These are phyloP conservation scores for Tribolium madens DNA, from an alignment of 1,140 invertebrate genomes.

Conservation along the genomic window DNA sequence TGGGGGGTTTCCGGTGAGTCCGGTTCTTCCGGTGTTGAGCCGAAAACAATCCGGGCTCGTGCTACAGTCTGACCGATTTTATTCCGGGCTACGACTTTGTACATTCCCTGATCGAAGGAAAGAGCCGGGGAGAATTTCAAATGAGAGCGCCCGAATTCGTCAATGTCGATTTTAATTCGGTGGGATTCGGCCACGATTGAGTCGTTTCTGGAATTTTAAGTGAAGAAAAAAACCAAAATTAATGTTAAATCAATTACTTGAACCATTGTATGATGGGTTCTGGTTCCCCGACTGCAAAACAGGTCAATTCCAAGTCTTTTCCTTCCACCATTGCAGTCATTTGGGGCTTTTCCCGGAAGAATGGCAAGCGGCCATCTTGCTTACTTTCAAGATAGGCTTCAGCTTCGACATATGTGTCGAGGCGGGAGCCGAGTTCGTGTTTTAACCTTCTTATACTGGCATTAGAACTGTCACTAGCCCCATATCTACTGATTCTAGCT, in stretches of 20 bases:
- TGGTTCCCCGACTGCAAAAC: slow-evolving; percentile 90
- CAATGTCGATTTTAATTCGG: slow-evolving; percentile 80
- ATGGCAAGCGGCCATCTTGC: slow-evolving; percentile 82
- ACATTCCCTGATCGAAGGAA: slow-evolving; percentile 89
- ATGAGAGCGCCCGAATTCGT: slow-evolving; percentile 83
- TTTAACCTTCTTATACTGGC: slow-evolving; percentile 78
- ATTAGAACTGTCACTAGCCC: slow-evolving; percentile 73
- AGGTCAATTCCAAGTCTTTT: slow-evolving; percentile 82
- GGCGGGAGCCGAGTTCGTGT: slow-evolving; percentile 83
- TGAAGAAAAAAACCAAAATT: not conserved
- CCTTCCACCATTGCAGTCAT: slow-evolving; percentile 83
- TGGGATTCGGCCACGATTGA: slow-evolving; percentile 84
- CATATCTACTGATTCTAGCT: slow-evolving; percentile 83
- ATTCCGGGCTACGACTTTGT: slow-evolving; percentile 95
- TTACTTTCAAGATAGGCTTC: slow-evolving; percentile 85
- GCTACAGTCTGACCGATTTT: slow-evolving; percentile 83
- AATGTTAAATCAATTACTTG: slow-evolving; percentile 76
- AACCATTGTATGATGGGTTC: slow-evolving; percentile 96
- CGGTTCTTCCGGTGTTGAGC: slow-evolving; percentile 81
- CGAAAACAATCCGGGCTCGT: slow-evolving; percentile 80
- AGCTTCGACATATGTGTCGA: slow-evolving; percentile 86
- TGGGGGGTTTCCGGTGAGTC: slow-evolving; percentile 88
- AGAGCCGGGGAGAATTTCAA: slow-evolving; percentile 80
- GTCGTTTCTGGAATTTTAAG: slow-evolving; percentile 76
- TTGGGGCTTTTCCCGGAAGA: slow-evolving; percentile 87